Conservation (phyloP, 2,113 vertebrate species). For the Echinops telfairi region DNA sequence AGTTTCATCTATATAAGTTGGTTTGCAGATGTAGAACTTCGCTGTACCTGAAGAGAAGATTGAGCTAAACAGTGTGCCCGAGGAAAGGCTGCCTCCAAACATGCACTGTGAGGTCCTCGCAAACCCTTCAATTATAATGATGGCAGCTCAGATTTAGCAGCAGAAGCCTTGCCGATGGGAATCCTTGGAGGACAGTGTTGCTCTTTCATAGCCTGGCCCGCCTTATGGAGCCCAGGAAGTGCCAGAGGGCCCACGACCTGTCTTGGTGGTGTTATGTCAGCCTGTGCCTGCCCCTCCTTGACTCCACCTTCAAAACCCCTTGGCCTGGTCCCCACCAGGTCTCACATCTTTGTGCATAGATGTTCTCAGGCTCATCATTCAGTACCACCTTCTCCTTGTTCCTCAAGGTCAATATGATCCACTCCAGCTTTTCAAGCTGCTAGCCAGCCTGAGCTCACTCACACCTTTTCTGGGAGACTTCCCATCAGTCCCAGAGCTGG, state of each 20-base stretch:
- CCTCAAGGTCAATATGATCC: constrained; percentile 46
- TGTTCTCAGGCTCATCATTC: background rate
- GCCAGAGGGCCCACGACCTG: background rate
- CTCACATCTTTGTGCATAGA: background rate
- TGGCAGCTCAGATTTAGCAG: background rate
- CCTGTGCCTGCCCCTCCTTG: no score
- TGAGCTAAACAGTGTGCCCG: background rate
- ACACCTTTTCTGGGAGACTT: background rate
- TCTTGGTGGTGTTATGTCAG: accelerated
- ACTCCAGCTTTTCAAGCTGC: background rate
- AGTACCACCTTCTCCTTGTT: background rate
- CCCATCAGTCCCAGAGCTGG: accelerated
- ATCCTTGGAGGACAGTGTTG: background rate
- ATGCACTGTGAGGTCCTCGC: background rate
- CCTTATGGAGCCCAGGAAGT: background rate
- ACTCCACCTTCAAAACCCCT: no score
- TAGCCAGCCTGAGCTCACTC: background rate
- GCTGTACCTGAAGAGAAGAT: background rate
- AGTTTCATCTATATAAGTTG: background rate
- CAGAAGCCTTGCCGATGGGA: background rate
- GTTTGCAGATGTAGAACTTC: background rate
- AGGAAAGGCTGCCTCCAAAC: no score
- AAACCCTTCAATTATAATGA: background rate
- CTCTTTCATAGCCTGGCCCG: accelerated
- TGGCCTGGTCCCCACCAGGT: background rate